Base-by-base conservation (phyloP, 2,797 vertebrate species). In the Naso thynnoides region DNA sequence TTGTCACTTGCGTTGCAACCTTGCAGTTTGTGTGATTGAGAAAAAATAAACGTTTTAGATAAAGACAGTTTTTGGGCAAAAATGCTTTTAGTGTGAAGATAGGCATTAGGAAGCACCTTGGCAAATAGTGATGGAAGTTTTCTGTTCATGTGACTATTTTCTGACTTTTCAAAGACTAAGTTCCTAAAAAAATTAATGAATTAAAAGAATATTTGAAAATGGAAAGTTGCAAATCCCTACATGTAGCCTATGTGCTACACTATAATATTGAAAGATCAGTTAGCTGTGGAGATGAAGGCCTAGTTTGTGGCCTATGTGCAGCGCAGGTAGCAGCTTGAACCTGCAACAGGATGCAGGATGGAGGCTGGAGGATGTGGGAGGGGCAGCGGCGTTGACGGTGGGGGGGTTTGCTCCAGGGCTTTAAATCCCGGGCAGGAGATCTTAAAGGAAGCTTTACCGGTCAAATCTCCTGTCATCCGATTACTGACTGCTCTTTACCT, bases 391-490 rank as follows among this genome's bases (percentile, higher is more conserved):
- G 24, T 50, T 23, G 62, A 13, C n/a, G 55, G 53, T 5, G 62
- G 21, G 69, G 36, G 27, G 61, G 42, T 29, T 38, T 42, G 47
- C 73, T 70, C 21, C 64, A 65, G 47, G 58, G 59, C 42, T 86
- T 76, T 79, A 91, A 92, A 90, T 85, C 90, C 81, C 9, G 21
- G 77, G 78, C 80, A 83, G 79, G 79, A 91, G 79, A 88, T 88
- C 85, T 92, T 81, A 79, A 70, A 57, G 82, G 83, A 86, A 87
- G 90, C 84, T 93, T 90, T 91, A 79, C 54, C 6, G 54, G 65
- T 88, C 79, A 91, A 93, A 93, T 93, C 93, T 91, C 72, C 86
- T 81, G 82, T 94, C 92, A 94, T 95, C 93, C 91, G 87, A 94
- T 94, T 95, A 94, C 86, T 50, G 68, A 76, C 84, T 80, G 84